Conservation (phyloP, 2,888 invertebrate genomes). For the Pammene aurita region DNA sequence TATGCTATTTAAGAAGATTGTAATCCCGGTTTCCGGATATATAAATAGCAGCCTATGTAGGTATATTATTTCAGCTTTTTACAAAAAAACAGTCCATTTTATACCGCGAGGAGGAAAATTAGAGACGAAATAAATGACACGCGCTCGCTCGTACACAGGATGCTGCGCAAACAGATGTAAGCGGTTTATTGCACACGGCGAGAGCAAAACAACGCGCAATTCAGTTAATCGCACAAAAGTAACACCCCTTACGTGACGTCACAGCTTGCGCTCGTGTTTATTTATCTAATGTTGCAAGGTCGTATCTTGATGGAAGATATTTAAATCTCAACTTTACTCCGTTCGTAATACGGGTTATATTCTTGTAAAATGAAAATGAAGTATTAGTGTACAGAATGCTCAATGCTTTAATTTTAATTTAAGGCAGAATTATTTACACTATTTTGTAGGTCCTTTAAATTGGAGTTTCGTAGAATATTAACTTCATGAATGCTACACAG, state of each 20-base stretch:
- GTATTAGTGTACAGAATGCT: background rate
- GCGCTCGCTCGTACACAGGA: conserved; percentile 13
- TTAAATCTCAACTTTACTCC: background rate
- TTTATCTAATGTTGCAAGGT: background rate
- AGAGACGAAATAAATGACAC: conserved; percentile 27
- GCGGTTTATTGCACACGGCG: conserved; percentile 30
- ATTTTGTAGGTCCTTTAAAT: background rate
- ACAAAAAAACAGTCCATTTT: conserved; percentile 4
- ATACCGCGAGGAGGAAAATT: conserved; percentile 13
- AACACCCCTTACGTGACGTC: conserved; percentile 17
- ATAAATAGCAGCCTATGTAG: no score
- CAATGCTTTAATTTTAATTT: background rate
- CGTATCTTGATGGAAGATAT: background rate
- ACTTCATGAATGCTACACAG: no score
- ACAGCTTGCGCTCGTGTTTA: background rate
- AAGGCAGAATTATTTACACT: background rate
- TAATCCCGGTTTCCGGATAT: no score
- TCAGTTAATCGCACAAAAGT: conserved; percentile 32
- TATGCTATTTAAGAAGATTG: no score
- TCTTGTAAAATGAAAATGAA: background rate
- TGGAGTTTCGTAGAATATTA: no score
- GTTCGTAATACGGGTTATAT: background rate
- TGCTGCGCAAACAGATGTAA: conserved; percentile 34
- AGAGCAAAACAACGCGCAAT: conserved; percentile 30
- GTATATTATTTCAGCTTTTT: background rate